Evolutionary conservation across 2,113 vertebrate species (phyloP).

Genomic region (Pelusios castaneus): DNA sequence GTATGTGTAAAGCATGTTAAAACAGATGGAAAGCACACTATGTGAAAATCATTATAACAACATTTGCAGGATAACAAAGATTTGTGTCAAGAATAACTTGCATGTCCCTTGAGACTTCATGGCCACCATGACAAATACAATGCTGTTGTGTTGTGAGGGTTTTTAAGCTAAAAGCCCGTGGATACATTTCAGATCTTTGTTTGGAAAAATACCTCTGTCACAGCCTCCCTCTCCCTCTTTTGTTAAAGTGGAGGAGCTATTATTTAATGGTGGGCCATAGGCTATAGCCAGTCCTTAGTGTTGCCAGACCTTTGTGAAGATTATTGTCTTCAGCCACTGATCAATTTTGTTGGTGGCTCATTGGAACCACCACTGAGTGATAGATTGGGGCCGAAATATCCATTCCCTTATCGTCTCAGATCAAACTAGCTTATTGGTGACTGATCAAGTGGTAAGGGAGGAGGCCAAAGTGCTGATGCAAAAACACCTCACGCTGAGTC

Average conservation of each 20-base stretch:
- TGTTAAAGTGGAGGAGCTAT: neutral
- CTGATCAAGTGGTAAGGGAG: neutral
- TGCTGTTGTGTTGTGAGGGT: neutral
- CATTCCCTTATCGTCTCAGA: neutral
- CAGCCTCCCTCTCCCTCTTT: no score
- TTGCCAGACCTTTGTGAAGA: neutral
- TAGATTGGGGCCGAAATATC: neutral
- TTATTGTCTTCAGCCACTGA: neutral
- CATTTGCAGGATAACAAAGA: neutral
- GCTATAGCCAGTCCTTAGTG: neutral
- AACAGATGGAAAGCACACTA: neutral
- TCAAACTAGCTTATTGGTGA: neutral
- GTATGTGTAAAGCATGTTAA: neutral
- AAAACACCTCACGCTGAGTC: neutral
- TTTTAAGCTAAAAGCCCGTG: neutral
- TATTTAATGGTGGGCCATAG: neutral
- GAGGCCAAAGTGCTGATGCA: neutral
- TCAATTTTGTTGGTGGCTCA: neutral
- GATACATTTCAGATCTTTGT: neutral
- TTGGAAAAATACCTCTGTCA: neutral
- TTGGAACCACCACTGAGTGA: neutral
- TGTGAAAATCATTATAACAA: neutral
- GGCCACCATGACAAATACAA: neutral
- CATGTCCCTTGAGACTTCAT: neutral
- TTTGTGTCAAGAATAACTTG: neutral